phyloP scores from a whole-genome alignment of 2,113 vertebrate genomes.

The Sapayoa aenigma region DNA sequence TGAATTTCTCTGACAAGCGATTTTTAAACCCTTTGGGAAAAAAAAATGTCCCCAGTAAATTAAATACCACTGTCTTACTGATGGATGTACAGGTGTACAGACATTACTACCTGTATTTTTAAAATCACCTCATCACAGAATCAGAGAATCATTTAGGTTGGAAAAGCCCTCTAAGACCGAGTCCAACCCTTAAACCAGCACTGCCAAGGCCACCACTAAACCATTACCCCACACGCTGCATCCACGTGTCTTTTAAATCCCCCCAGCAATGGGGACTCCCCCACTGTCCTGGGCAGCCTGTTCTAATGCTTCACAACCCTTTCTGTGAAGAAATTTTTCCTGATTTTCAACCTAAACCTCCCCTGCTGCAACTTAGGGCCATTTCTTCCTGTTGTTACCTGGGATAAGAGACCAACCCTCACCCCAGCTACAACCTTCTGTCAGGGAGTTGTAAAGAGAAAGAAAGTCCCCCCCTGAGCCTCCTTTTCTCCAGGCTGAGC shows the following conservation, averaged over 20 bases:
- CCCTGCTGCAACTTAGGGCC: background rate
- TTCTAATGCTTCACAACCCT: background rate
- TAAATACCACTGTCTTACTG: accelerated
- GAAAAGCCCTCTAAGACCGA: background rate
- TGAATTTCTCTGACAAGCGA: background rate
- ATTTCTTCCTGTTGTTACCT: background rate
- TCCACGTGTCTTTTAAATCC: background rate
- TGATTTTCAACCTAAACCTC: background rate
- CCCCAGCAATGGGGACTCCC: background rate
- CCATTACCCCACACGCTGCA: background rate
- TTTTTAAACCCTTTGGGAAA: background rate
- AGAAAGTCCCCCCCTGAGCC: background rate
- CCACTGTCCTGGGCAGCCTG: background rate
- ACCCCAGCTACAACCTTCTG: background rate
- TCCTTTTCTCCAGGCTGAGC: background rate
- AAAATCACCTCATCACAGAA: background rate
- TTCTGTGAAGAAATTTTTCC: background rate
- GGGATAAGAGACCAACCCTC: background rate
- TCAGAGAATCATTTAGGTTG: background rate
- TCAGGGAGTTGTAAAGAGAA: background rate
- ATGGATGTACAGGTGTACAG: too few relatives aligned
- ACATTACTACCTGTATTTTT: accelerated
- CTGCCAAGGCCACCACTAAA: background rate
- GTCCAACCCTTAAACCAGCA: background rate
- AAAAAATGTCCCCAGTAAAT: background rate